phyloP scores from a whole-genome alignment of 2,888 invertebrate genomes.

The Tortrix viridana region DNA sequence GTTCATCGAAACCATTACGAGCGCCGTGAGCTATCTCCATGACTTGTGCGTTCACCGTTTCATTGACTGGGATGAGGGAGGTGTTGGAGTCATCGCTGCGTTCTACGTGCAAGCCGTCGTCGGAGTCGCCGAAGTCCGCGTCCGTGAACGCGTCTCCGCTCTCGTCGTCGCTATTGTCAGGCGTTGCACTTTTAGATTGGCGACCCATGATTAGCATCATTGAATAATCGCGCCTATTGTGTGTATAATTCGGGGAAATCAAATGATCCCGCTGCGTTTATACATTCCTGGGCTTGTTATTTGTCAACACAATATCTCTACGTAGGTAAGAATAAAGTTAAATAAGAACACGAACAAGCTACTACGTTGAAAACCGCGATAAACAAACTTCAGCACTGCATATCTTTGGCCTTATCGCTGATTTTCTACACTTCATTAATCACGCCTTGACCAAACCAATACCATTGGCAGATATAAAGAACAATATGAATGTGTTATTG shows the following conservation, averaged over 20 bases:
- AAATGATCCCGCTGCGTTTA: slow-evolving; percentile 59
- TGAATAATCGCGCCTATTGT: slow-evolving; percentile 48
- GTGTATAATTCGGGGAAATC: slow-evolving; percentile 56
- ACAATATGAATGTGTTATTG: slow-evolving; percentile 18
- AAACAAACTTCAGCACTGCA: slow-evolving; percentile 52
- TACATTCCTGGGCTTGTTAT: slow-evolving; percentile 59
- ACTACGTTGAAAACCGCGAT: slow-evolving; percentile 59
- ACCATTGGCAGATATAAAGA: slow-evolving; percentile 55
- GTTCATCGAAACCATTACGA: slow-evolving; percentile 43
- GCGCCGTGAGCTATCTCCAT: slow-evolving; percentile 52
- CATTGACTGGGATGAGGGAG: slow-evolving; percentile 60
- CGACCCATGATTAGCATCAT: slow-evolving; percentile 65
- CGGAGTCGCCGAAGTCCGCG: slow-evolving; percentile 75
- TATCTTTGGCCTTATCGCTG: slow-evolving; percentile 71
- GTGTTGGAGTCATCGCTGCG: slow-evolving; percentile 49
- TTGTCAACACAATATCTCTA: slow-evolving; percentile 51
- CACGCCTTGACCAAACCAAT: slow-evolving; percentile 62
- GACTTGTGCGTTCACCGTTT: slow-evolving; percentile 65
- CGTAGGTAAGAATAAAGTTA: too few relatives aligned
- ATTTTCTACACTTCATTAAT: slow-evolving; percentile 62
- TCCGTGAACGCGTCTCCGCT: slow-evolving; percentile 78
- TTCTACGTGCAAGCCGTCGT: slow-evolving; percentile 64
- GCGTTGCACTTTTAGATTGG: slow-evolving; percentile 63
- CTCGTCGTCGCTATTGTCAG: slow-evolving; percentile 74
- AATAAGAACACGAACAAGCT: slow-evolving; percentile 35